Conservation (phyloP, 2,888 invertebrate species). For the Drosophila tanythrix region DNA sequence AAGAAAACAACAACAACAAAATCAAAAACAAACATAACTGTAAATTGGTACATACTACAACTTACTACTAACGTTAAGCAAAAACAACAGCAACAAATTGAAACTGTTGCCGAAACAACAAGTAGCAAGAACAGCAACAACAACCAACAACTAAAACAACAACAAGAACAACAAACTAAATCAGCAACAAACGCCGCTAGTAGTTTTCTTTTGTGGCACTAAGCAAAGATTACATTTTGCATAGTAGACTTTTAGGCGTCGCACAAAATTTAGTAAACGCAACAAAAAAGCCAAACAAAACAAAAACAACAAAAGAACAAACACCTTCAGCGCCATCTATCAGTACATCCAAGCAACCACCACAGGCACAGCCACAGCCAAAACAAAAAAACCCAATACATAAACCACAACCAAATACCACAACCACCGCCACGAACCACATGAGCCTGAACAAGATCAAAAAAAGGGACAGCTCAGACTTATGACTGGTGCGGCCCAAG, state of each 20-base stretch:
- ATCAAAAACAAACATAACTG: slow-evolving; percentile 58
- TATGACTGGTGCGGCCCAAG: slow-evolving; percentile 85
- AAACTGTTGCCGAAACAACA: slow-evolving; percentile 57
- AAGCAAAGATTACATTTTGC: slow-evolving; percentile 68
- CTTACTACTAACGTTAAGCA: slow-evolving; percentile 26
- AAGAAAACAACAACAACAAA: slow-evolving; percentile 37
- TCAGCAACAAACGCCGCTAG: slow-evolving; percentile 54
- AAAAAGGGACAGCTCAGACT: slow-evolving; percentile 84
- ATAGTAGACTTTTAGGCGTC: slow-evolving; percentile 73
- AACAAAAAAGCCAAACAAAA: slow-evolving; percentile 38
- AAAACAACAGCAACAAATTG: slow-evolving; percentile 33
- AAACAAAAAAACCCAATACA: slow-evolving; percentile 5
- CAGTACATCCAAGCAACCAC: slow-evolving; percentile 62
- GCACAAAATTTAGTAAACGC: slow-evolving; percentile 63
- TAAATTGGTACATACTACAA: slow-evolving; percentile 72
- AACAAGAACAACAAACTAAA: slow-evolving; percentile 25
- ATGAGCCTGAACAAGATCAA: slow-evolving; percentile 83
- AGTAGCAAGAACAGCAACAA: slow-evolving; percentile 36
- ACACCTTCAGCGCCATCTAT: slow-evolving; percentile 52
- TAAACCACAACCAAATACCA: slow-evolving; percentile 7
- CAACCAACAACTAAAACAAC: slow-evolving; percentile 38
- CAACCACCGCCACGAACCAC: slow-evolving; percentile 68
- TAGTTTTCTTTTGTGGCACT: slow-evolving; percentile 69
- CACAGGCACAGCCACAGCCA: slow-evolving; percentile 46
- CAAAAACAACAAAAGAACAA: slow-evolving; percentile 36